Evolutionary conservation across 2,888 invertebrate species (phyloP).

Genomic region (Dione vanillae): DNA sequence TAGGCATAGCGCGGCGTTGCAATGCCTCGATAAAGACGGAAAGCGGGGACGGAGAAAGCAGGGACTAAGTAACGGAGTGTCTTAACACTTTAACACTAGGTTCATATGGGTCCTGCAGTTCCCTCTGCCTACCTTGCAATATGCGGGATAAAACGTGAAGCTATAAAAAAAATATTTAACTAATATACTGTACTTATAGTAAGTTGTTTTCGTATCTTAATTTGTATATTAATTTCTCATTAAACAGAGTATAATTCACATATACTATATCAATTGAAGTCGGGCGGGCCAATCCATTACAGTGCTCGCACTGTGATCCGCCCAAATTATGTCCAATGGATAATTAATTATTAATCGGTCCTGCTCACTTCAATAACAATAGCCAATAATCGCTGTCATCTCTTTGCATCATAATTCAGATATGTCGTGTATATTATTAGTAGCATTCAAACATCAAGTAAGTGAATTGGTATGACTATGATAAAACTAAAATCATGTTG

Average conservation of each 20-base stretch:
- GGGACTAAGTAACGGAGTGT: no score
- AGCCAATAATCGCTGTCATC: slow-evolving; percentile 42
- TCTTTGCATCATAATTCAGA: slow-evolving; percentile 30
- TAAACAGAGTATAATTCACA: slow-evolving; percentile 30
- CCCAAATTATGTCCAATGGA: slow-evolving; percentile 83
- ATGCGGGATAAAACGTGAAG: no score
- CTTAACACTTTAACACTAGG: no score
- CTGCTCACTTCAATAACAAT: slow-evolving; percentile 69
- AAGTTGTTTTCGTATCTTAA: not conserved
- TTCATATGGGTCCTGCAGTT: no score
- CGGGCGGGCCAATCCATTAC: slow-evolving; percentile 64
- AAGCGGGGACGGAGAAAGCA: no score
- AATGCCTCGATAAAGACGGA: no score
- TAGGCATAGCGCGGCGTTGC: no score
- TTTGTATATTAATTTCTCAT: slow-evolving; percentile 22
- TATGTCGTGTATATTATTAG: slow-evolving; percentile 21
- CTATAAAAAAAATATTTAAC: no score
- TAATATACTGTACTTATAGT: no score
- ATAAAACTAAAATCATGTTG: not conserved
- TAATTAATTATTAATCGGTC: slow-evolving; percentile 81
- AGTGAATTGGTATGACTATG: not conserved
- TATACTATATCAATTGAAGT: slow-evolving; percentile 61
- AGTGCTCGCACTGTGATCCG: slow-evolving; percentile 66
- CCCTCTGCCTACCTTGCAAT: no score
- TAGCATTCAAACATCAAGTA: not conserved